phyloP scores from a whole-genome alignment of 2,113 vertebrate genomes.

The Mixornis gularis region DNA sequence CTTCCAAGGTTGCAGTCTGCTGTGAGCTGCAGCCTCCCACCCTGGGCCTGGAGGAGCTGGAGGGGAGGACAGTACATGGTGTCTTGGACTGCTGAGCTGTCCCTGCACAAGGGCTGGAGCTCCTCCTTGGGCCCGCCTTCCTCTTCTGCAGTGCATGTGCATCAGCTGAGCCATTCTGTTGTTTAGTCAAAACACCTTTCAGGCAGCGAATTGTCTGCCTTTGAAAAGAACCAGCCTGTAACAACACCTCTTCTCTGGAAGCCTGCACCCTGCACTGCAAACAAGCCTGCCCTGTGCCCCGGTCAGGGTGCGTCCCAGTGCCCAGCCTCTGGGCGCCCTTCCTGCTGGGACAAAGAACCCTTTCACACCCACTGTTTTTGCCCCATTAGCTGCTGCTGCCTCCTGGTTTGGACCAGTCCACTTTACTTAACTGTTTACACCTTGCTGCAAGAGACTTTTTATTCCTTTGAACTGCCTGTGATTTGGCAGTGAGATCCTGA shows the following conservation, averaged over 20 bases:
- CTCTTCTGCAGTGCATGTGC: not conserved
- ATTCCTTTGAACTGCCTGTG: not conserved
- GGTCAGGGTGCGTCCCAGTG: not conserved
- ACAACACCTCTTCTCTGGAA: not conserved
- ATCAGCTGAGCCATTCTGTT: not conserved
- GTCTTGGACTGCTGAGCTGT: not conserved
- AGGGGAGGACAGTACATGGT: not conserved
- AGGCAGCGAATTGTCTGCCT: not conserved
- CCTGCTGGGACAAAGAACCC: constrained; percentile 21
- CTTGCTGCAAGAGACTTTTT: accelerated
- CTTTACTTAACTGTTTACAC: not conserved
- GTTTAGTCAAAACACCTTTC: not conserved
- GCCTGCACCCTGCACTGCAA: not conserved
- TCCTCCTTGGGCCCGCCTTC: not conserved
- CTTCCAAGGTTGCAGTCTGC: not conserved
- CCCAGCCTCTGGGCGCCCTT: not conserved
- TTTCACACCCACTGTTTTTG: constrained; percentile 8
- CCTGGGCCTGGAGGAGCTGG: not conserved
- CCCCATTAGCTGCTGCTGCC: not conserved
- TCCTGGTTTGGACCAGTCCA: not conserved
- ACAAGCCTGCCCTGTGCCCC: not conserved
- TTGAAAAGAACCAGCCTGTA: accelerated
- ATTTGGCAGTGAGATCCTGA: not conserved
- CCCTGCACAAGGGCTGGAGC: not conserved
- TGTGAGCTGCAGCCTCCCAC: not conserved